Conservation (phyloP, 2,113 vertebrate genomes). For the Microtus montanus region DNA sequence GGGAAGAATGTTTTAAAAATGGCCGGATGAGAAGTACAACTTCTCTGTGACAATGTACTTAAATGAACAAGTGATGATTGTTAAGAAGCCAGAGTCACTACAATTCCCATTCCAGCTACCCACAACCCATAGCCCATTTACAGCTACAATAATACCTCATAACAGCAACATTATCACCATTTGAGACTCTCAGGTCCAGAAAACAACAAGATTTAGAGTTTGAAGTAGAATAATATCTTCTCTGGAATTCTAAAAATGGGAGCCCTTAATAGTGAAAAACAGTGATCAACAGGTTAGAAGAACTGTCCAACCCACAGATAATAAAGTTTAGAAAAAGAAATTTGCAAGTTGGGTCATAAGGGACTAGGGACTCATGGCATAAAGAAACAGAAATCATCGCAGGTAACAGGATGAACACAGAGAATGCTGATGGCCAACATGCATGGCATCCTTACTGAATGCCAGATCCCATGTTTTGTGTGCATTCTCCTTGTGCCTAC, state of each 20-base stretch:
- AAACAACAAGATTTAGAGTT: neutral
- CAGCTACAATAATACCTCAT: neutral
- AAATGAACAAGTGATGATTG: slow-evolving; percentile 10
- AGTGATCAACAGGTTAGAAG: neutral
- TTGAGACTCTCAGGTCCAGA: slow-evolving; percentile 10
- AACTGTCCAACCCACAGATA: neutral
- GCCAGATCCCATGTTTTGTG: neutral
- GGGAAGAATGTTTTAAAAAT: neutral
- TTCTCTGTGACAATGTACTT: neutral
- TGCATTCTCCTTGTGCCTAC: neutral
- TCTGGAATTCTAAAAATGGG: slow-evolving; percentile 9
- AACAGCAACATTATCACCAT: neutral
- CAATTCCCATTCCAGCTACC: neutral
- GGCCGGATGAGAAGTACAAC: neutral
- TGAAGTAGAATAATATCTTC: neutral
- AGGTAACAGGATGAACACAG: neutral
- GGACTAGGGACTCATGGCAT: neutral
- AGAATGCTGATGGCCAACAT: neutral
- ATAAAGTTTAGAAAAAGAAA: neutral
- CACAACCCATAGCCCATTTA: neutral
- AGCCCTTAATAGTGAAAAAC: slow-evolving; percentile 30
- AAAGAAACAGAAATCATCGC: neutral
- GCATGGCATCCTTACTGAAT: neutral
- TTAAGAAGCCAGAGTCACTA: neutral
- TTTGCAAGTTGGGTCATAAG: neutral